Evolutionary conservation across 2,888 invertebrate genomes (phyloP).

Genomic region (Platerodrilus igneus): DNA sequence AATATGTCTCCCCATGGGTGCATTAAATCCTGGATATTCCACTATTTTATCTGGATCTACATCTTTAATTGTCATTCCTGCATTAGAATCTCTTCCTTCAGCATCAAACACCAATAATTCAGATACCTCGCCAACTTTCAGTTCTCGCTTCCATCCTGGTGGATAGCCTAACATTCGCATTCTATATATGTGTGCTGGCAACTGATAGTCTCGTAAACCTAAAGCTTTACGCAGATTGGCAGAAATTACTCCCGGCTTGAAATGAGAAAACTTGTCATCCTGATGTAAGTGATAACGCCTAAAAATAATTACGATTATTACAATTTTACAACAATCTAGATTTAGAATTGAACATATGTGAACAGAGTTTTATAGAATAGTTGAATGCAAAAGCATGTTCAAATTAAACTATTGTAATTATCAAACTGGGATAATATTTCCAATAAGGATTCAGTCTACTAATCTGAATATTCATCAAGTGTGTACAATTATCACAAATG

Average conservation of each 20-base stretch:
- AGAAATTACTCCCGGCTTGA: slow-evolving; percentile 72
- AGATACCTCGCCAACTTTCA: slow-evolving; percentile 44
- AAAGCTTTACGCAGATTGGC: slow-evolving; percentile 66
- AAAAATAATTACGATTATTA: slow-evolving; percentile 37
- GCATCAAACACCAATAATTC: slow-evolving; percentile 41
- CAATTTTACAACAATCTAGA: no score
- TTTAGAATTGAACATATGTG: no score
- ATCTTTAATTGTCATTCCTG: slow-evolving; percentile 55
- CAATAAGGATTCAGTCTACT: no score
- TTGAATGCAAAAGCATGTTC: no score
- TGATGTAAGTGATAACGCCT: slow-evolving; percentile 68
- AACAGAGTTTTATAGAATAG: no score
- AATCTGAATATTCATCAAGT: no score
- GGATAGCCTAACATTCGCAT: slow-evolving; percentile 91
- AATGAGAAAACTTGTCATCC: slow-evolving; percentile 65
- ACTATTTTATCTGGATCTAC: slow-evolving; percentile 77
- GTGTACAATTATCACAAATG: no score
- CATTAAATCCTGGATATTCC: slow-evolving; percentile 89
- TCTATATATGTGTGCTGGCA: slow-evolving; percentile 78
- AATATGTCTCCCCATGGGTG: slow-evolving; percentile 58
- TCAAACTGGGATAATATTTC: no score
- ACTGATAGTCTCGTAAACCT: slow-evolving; percentile 63
- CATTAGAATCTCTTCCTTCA: slow-evolving; percentile 44
- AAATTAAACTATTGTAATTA: no score
- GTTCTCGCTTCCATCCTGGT: slow-evolving; percentile 90